These are phyloP conservation scores for Conomelus anceps DNA, from an alignment of 2,888 invertebrate genomes.

Conservation along the genomic window DNA sequence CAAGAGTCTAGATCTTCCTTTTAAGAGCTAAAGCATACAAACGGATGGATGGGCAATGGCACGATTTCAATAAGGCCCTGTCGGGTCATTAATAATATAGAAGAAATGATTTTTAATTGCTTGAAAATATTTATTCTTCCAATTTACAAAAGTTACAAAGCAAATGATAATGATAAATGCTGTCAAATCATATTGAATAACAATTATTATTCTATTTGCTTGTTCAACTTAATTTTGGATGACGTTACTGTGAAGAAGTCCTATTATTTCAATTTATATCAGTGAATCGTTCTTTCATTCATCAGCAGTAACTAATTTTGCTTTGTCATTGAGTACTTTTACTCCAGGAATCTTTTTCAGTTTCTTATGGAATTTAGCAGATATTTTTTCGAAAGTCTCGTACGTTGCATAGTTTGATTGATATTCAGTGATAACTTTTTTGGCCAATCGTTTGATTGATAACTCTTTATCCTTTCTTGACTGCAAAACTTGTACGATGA, in stretches of 20 bases:
- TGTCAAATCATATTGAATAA: background rate
- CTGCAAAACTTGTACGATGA: slow-evolving; percentile 47
- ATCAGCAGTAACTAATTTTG: slow-evolving; percentile 37
- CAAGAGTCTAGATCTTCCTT: too few relatives aligned
- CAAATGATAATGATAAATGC: background rate
- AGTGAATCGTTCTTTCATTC: background rate
- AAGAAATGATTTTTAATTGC: background rate
- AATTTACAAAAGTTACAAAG: background rate
- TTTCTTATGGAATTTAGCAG: slow-evolving; percentile 65
- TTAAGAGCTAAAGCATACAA: too few relatives aligned
- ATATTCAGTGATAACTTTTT: slow-evolving; percentile 65
- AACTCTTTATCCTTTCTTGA: slow-evolving; percentile 54
- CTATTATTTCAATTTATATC: background rate
- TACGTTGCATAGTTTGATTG: slow-evolving; percentile 42
- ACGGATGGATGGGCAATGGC: too few relatives aligned
- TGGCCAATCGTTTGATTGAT: slow-evolving; percentile 63
- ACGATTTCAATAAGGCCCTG: too few relatives aligned
- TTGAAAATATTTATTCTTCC: background rate
- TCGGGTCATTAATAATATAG: too few relatives aligned
- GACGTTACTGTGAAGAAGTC: background rate
- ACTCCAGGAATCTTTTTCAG: slow-evolving; percentile 60
- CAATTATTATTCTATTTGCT: too few relatives aligned
- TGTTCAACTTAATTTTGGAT: background rate
- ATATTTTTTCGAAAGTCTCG: slow-evolving; percentile 55
- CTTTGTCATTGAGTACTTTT: slow-evolving; percentile 55